Conservation (phyloP, 2,113 vertebrate genomes). For the Microcebus jonahi region DNA sequence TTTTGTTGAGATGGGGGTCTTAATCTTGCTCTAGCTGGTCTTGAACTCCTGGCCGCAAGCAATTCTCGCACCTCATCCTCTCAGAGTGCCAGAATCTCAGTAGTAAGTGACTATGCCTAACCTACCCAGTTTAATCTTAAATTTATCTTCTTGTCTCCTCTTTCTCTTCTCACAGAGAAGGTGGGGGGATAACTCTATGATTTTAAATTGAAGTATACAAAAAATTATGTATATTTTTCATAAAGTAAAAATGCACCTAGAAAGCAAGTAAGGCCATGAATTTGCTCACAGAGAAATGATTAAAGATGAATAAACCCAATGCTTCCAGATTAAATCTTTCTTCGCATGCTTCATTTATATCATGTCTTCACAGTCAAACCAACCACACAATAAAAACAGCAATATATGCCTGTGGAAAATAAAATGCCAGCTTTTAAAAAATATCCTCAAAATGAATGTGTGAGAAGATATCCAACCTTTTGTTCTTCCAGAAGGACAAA, state of each 20-base stretch:
- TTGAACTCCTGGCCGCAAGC: too few relatives aligned
- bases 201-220: not conserved
- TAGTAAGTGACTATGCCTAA: too few relatives aligned
- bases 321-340: not conserved
- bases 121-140: not conserved
- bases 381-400: not conserved
- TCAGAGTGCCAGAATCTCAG: too few relatives aligned
- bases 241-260: not conserved
- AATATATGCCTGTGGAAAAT: not conserved
- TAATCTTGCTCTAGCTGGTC: too few relatives aligned
- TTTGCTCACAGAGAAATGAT: not conserved
- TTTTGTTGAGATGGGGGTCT: too few relatives aligned
- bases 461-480: not conserved
- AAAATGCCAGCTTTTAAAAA: conserved; percentile 20
- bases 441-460: not conserved
- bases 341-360: not conserved
- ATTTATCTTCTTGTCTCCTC: not conserved
- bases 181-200: not conserved
- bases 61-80: too few relatives aligned
- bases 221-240: not conserved
- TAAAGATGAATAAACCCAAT: not conserved
- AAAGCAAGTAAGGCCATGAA: not conserved
- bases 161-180: not conserved
- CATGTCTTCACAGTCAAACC: not conserved
- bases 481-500: conserved; percentile 7